Percentiles rank a stretch among this genome's conserved stretches.
Conservation (phyloP, 2,113 vertebrate genomes). For the Accipiter cooperii region DNA sequence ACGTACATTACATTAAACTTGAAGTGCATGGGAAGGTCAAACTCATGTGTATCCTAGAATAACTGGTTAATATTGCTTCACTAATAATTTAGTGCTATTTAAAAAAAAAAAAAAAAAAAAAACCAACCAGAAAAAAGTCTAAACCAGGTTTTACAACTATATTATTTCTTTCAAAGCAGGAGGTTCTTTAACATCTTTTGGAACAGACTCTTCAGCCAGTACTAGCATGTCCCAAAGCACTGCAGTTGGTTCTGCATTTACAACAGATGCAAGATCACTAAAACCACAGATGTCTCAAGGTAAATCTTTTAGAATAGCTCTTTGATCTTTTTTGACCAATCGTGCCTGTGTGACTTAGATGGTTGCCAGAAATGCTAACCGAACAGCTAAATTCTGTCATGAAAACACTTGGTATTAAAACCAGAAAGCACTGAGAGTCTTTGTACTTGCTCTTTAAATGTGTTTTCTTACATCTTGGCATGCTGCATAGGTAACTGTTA, state of each 20-base stretch:
- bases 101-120: neutral
- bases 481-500: neutral
- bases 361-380: neutral
- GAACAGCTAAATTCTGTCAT: neutral
- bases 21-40: neutral
- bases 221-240: slow-evolving; percentile 73
- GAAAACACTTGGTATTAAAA: neutral
- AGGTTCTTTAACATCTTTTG: slow-evolving; percentile 80
- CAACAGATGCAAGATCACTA: slow-evolving; percentile 75
- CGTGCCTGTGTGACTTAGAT: neutral
- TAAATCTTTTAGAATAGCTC: slow-evolving; percentile 30
- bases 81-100: neutral
- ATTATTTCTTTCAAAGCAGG: slow-evolving; percentile 72
- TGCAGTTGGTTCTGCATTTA: slow-evolving; percentile 73
- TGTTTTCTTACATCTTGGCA: neutral
- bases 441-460: neutral
- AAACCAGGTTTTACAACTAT: neutral
- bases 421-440: neutral
- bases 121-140: neutral
- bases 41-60: neutral
- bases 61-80: neutral
- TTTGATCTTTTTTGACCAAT: neutral
- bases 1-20: neutral
- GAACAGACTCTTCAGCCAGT: slow-evolving; percentile 72
- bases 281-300: slow-evolving; percentile 82